phyloP scores from a whole-genome alignment of 1,140 invertebrate species.

The Laodelphax striatellus region DNA sequence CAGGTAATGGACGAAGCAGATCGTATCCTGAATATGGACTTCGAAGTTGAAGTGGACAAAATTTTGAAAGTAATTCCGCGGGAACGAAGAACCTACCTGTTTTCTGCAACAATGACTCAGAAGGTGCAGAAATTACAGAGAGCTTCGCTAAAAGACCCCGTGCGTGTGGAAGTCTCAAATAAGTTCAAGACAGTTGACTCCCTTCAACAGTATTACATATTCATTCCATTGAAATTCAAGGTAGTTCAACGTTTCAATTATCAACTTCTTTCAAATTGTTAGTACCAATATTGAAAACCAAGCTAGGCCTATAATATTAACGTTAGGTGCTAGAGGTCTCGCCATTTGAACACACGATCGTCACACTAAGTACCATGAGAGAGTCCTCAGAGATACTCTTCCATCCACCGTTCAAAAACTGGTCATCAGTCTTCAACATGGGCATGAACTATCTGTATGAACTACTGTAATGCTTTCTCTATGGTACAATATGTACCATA shows the following conservation, averaged over 20 bases:
- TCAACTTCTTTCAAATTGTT: too few relatives aligned
- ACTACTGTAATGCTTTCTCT: too few relatives aligned
- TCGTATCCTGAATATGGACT: slow-evolving; percentile 91
- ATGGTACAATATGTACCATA: too few relatives aligned
- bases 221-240: slow-evolving; percentile 94
- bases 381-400: too few relatives aligned
- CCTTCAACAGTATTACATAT: slow-evolving; percentile 89
- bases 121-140: slow-evolving; percentile 94
- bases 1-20: slow-evolving; percentile 93
- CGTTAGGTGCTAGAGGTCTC: too few relatives aligned
- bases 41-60: slow-evolving; percentile 92
- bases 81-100: slow-evolving; percentile 78
- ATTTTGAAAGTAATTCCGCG: slow-evolving; percentile 83
- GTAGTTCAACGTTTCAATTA: slow-evolving; percentile 31
- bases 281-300: too few relatives aligned
- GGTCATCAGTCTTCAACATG: too few relatives aligned
- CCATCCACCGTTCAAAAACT: too few relatives aligned
- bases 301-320: too few relatives aligned
- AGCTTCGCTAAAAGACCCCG: slow-evolving; percentile 83
- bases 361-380: too few relatives aligned
- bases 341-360: too few relatives aligned
- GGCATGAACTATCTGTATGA: too few relatives aligned
- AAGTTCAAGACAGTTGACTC: slow-evolving; percentile 98
- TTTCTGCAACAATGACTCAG: slow-evolving; percentile 97
- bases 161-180: slow-evolving; percentile 89